Base-by-base conservation (phyloP, 2,113 vertebrate species). In the Odocoileus hemionus region DNA sequence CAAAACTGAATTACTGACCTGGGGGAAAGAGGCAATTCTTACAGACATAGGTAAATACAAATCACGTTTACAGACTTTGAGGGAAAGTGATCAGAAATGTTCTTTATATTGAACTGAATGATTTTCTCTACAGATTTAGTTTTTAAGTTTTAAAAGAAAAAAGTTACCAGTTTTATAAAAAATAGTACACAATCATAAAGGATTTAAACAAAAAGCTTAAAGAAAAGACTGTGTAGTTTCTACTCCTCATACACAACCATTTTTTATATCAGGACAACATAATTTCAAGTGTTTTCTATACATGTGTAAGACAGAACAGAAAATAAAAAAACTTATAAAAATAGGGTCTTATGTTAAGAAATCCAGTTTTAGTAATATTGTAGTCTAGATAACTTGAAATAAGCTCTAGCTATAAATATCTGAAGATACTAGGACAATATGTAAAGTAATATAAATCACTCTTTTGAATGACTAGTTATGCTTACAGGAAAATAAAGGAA, bases 1-100 rank as follows among this genome's bases (percentile, higher is more conserved):
- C 94, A 99, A 98, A 99, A 97, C 61, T 94, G 96, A 98, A 97
- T 97, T 95, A 98, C 85, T 97, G 94, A 95, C 95, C 86, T 21
- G 52, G 93, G 97, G 95, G 39, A 98, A 96, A 97, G 39, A 93
- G 90, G 87, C 7, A 96, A 82, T 28, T 86, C 23, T 96, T 93
- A 96, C 1, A 94, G 70, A 70, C 95, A 95, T 36, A 94, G 39
- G 83, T 96, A 67, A 94, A 61, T 30, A 64, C 3, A 39, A 89
- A 74, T 89, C 93, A 85, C 67, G 79, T 84, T 97, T 67, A 70
- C 2, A 98, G 21, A 97, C 21, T 55, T 19, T 39, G 80, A 86
- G 39, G 47, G 95, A 85, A 98, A 95, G 28, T 78, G 60, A 83
- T 43, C 2, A 58, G 74, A 94, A 76, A 90, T 19, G 52, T 79